Conservation (phyloP, 2,888 invertebrate species). For the Nomada ferruginata region DNA sequence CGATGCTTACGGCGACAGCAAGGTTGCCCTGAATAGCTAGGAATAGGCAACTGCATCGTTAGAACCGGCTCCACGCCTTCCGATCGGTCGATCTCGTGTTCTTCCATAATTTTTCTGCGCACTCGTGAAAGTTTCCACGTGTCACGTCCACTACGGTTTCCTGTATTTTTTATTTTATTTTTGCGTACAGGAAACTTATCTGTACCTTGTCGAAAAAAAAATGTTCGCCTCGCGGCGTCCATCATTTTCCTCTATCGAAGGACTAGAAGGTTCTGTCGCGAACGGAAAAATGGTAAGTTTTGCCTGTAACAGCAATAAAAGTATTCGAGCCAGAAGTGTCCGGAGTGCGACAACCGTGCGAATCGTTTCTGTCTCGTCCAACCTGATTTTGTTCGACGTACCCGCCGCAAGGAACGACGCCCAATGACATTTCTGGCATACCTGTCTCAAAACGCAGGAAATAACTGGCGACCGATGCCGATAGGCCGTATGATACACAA, state of each 20-base stretch:
- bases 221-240: background rate
- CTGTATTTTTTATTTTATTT: background rate
- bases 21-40: constrained; percentile 48
- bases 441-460: background rate
- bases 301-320: too few relatives aligned
- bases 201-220: too few relatives aligned
- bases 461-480: background rate
- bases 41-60: background rate
- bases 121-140: constrained; percentile 26
- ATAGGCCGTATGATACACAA: background rate
- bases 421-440: constrained; percentile 8
- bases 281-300: too few relatives aligned
- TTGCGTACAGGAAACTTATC: too few relatives aligned
- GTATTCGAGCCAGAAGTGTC: too few relatives aligned
- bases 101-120: constrained; percentile 33
- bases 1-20: constrained; percentile 24
- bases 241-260: background rate
- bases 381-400: background rate
- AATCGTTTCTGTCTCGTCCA: background rate
- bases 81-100: constrained; percentile 1
- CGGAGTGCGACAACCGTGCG: too few relatives aligned
- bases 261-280: too few relatives aligned
- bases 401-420: background rate
- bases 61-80: constrained; percentile 22
- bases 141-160: background rate